A percentile compares a stretch with the other conserved stretches of the same genome.
Evolutionary conservation across 92 coral and sea anemone genomes (phyloP).

Genomic region (Phenganax marumi): DNA sequence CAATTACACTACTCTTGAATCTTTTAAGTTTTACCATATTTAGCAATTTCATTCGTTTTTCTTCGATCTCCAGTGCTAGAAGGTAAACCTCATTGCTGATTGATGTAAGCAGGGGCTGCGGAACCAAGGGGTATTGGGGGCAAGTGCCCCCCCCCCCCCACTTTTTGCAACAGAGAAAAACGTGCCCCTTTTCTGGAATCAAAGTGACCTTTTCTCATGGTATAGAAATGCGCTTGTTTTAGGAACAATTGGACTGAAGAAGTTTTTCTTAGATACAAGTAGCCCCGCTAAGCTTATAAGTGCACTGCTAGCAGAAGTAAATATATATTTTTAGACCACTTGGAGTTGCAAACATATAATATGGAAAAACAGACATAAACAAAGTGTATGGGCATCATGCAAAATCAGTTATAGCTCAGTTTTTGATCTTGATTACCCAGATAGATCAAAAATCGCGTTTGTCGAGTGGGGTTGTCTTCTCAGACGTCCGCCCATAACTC

Average conservation of each 20-base stretch:
- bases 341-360: neutral
- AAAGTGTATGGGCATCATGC: neutral
- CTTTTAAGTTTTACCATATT: conserved; percentile 25
- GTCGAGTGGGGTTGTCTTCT: neutral
- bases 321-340: neutral
- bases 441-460: neutral
- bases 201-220: no score
- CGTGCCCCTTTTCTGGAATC: neutral
- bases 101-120: conserved; percentile 9
- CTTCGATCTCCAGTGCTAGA: conserved; percentile 38
- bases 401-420: neutral
- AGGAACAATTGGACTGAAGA: neutral
- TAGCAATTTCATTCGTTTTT: conserved; percentile 31
- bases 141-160: neutral
- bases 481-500: neutral
- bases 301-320: neutral
- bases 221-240: neutral
- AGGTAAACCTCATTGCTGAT: conserved; percentile 34
- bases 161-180: neutral
- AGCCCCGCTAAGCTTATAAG: neutral
- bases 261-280: neutral
- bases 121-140: neutral
- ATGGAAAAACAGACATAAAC: no score
- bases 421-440: neutral
- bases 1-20: conserved; percentile 1